These are phyloP conservation scores for Alectoris magna DNA, from an alignment of 2,797 vertebrate genomes.

Conservation along the genomic window DNA sequence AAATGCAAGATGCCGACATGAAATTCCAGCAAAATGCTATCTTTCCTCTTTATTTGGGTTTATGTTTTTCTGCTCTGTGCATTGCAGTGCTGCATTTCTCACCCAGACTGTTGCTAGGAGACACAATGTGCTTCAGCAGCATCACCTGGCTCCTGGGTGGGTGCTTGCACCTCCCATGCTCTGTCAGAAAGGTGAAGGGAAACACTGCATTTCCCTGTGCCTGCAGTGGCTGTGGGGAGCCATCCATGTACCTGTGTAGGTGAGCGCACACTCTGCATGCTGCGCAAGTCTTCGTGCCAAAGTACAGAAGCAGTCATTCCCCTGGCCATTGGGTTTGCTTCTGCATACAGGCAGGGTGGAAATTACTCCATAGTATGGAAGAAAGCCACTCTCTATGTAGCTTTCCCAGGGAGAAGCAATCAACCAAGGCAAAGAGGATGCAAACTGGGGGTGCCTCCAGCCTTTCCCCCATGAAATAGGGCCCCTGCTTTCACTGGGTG, in stretches of 20 bases:
- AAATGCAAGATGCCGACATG: rapidly evolving
- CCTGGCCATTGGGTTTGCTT: neutral
- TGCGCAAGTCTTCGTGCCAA: neutral
- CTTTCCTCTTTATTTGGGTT: neutral
- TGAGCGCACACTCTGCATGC: neutral
- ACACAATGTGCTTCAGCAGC: neutral
- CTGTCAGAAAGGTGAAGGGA: neutral
- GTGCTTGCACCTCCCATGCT: neutral
- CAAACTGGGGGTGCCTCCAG: neutral
- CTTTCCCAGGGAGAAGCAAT: neutral
- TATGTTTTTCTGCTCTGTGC: neutral
- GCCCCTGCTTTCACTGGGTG: neutral
- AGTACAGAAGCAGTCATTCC: neutral
- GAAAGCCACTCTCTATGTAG: neutral
- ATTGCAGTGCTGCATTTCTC: neutral
- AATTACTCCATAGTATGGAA: neutral
- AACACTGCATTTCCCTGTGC: neutral
- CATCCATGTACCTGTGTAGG: neutral
- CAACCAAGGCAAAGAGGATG: neutral
- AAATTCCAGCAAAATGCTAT: neutral
- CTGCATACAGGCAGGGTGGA: neutral
- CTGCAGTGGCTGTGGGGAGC: neutral
- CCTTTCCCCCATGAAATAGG: neutral
- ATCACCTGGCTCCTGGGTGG: neutral
- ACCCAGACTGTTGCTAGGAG: slow-evolving; percentile 34